A percentile compares a stretch with the other conserved stretches of the same genome.
Conservation (phyloP, 92 coral and sea anemone genomes). For the Porites cylindrica region DNA sequence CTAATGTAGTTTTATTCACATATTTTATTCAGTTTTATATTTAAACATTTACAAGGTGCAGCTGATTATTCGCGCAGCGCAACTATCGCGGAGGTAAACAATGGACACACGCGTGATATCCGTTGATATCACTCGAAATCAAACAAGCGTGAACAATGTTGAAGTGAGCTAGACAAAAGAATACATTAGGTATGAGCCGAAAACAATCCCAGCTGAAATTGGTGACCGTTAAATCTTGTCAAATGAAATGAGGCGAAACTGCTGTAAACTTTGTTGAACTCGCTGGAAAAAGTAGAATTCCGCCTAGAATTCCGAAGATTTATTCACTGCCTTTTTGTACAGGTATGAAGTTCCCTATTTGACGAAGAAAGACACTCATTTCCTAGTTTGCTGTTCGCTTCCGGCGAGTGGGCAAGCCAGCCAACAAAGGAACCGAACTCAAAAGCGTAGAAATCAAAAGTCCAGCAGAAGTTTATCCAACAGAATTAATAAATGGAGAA, state of each 20-base stretch:
- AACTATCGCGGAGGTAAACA: not conserved
- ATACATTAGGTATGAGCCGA: constrained; percentile 39
- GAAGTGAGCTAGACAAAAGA: constrained; percentile 53
- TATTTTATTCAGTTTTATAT: not conserved
- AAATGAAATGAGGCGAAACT: constrained; percentile 20
- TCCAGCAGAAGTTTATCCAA: constrained; percentile 5
- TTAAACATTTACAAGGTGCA: constrained; percentile 15
- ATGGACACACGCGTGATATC: constrained; percentile 36
- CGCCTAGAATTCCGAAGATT: not conserved
- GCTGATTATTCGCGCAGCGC: constrained; percentile 10
- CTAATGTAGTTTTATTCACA: not conserved
- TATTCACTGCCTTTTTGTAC: not conserved
- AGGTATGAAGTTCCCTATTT: constrained; percentile 23
- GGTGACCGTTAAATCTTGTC: constrained; percentile 41
- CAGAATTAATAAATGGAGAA: not conserved
- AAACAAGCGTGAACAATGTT: constrained; percentile 33
- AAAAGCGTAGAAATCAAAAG: not conserved
- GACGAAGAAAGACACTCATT: constrained; percentile 18
- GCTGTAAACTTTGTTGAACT: constrained; percentile 3
- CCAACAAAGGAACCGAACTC: constrained; percentile 21
- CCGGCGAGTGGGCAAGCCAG: constrained; percentile 52
- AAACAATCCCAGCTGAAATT: constrained; percentile 19
- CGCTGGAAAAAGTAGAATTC: not conserved
- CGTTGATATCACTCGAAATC: constrained; percentile 18
- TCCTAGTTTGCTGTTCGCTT: constrained; percentile 16